Percentiles rank a stretch among this genome's conserved stretches.
Conservation (phyloP, 1,140 invertebrate genomes). For the Hylaeus anthracinus region DNA sequence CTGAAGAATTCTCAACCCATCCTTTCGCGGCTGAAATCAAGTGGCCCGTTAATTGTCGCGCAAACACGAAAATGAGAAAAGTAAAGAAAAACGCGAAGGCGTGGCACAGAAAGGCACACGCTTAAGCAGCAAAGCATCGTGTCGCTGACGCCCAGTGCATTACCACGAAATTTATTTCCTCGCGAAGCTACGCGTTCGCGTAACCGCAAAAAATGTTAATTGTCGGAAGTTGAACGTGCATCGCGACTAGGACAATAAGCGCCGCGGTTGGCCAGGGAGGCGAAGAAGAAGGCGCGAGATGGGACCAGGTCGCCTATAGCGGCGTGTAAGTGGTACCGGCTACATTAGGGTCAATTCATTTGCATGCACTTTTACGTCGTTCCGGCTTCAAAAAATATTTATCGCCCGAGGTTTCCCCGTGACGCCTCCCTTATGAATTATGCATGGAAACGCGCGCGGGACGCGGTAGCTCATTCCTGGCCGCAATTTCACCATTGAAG, state of each 20-base stretch:
- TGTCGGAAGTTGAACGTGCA: constrained; percentile 1
- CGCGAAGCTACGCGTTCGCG: neutral
- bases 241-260: neutral
- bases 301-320: constrained; percentile 15
- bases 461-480: constrained; percentile 67
- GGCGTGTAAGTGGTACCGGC: constrained; percentile 50
- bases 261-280: neutral
- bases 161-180: constrained; percentile 10
- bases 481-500: constrained; percentile 63
- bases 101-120: too few relatives aligned
- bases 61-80: constrained; percentile 4
- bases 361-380: constrained; percentile 65
- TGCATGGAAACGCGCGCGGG: constrained; percentile 68
- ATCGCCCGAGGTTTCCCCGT: constrained; percentile 69
- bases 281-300: neutral
- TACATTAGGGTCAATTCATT: constrained; percentile 65
- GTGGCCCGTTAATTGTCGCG: neutral
- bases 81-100: neutral
- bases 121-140: neutral
- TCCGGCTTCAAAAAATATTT: constrained; percentile 69
- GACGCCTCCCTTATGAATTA: constrained; percentile 76
- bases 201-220: constrained; percentile 16
- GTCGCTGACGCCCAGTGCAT: constrained; percentile 8
- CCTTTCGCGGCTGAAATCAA: neutral
- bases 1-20: neutral